Evolutionary conservation across 2,797 vertebrate genomes (phyloP).

Genomic region (Eupleurogrammus muticus): DNA sequence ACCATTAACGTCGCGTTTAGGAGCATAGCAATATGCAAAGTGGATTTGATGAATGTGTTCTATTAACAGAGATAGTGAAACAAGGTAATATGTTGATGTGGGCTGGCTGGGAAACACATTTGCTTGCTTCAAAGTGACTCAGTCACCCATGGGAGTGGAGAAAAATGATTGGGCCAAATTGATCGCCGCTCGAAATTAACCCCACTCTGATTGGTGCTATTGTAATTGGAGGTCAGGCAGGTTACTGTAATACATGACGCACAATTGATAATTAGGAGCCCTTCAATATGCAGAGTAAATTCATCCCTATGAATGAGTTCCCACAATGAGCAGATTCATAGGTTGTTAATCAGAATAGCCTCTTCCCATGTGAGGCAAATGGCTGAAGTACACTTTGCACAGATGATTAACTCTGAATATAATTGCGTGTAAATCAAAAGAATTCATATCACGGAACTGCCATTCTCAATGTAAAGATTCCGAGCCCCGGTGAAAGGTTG

Average conservation of each 20-base stretch:
- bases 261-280: constrained; percentile 78
- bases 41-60: constrained; percentile 68
- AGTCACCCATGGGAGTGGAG: constrained; percentile 65
- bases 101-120: constrained; percentile 61
- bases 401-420: constrained; percentile 55
- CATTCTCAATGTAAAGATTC: not conserved
- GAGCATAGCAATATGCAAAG: constrained; percentile 56
- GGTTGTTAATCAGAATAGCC: constrained; percentile 63
- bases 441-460: constrained; percentile 10
- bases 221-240: constrained; percentile 74
- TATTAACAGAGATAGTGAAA: constrained; percentile 65
- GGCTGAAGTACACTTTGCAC: constrained; percentile 39
- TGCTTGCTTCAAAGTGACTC: constrained; percentile 59
- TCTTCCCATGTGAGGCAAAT: constrained; percentile 44
- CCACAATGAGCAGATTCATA: constrained; percentile 64
- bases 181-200: constrained; percentile 75
- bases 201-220: constrained; percentile 74
- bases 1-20: constrained; percentile 54
- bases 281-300: constrained; percentile 68
- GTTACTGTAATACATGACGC: constrained; percentile 71
- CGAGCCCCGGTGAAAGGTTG: not conserved
- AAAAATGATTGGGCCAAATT: constrained; percentile 76
- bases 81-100: constrained; percentile 65
- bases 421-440: constrained; percentile 43
- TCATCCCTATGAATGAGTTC: constrained; percentile 61